phyloP scores from a whole-genome alignment of 1,140 invertebrate genomes.

The Caenorhabditis elegans region DNA sequence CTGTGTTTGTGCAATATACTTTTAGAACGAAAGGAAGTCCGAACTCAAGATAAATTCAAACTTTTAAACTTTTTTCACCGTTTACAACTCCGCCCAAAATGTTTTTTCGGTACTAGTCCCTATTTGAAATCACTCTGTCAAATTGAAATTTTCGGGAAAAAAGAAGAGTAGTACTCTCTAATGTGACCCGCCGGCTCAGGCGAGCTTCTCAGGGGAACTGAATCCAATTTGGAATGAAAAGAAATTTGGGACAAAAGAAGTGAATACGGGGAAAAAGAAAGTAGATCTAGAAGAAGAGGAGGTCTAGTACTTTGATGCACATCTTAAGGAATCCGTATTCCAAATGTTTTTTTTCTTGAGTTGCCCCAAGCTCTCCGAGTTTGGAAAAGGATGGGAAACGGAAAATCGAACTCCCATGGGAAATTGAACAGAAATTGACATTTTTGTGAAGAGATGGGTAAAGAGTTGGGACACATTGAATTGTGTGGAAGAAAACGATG shows the following conservation, averaged over 20 bases:
- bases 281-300: background rate
- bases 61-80: background rate
- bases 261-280: background rate
- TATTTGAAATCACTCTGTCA: slow-evolving; percentile 15
- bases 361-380: background rate
- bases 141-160: background rate
- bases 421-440: slow-evolving; percentile 18
- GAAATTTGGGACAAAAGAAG: background rate
- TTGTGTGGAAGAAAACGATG: slow-evolving; percentile 15
- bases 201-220: slow-evolving; percentile 13
- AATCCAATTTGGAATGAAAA: slow-evolving; percentile 24
- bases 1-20: no score
- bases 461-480: slow-evolving; percentile 6
- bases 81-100: background rate
- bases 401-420: background rate
- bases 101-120: background rate
- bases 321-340: background rate
- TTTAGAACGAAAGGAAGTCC: no score
- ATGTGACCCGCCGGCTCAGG: background rate
- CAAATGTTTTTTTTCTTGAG: background rate
- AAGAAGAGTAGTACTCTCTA: background rate
- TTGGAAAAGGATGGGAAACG: background rate
- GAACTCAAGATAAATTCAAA: no score
- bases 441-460: background rate
- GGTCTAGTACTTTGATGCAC: slow-evolving; percentile 7